Percentiles rank a stretch among this genome's conserved stretches.
These are phyloP conservation scores for Coremacera marginata DNA, from an alignment of 2,888 invertebrate species.

Conservation along the genomic window DNA sequence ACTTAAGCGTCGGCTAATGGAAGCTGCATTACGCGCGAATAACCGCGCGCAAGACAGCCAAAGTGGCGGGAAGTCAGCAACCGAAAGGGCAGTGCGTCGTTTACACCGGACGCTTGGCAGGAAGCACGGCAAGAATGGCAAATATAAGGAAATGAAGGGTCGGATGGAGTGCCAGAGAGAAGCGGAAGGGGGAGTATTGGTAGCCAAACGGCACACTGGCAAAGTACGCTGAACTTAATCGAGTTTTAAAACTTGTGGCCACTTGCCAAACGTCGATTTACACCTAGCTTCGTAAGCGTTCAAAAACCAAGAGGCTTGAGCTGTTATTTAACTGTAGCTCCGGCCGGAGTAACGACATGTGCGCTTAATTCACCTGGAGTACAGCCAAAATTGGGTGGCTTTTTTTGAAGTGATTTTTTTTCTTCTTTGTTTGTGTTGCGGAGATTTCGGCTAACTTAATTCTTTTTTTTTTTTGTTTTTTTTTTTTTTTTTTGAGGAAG, in stretches of 20 bases:
- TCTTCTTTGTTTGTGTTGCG: neutral
- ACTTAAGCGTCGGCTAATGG: conserved; percentile 10
- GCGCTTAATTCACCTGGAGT: conserved; percentile 5
- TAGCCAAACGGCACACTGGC: neutral
- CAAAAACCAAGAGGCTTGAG: neutral
- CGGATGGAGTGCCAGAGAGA: neutral
- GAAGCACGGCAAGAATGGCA: too few species aligned
- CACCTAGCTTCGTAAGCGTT: neutral
- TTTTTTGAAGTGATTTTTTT: neutral
- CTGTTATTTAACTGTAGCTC: neutral
- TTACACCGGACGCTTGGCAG: neutral
- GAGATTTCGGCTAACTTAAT: neutral
- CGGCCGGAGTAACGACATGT: neutral
- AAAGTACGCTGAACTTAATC: conserved; percentile 32
- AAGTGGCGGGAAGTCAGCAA: neutral
- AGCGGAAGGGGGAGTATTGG: neutral
- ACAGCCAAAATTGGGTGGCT: neutral
- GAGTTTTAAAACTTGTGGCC: conserved; percentile 24
- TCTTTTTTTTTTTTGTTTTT: too few species aligned
- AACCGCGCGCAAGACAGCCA: neutral
- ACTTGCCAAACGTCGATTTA: neutral
- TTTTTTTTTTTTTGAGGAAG: neutral
- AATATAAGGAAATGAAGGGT: too few species aligned
- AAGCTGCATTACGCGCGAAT: conserved; percentile 22
- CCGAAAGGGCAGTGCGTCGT: neutral